phyloP scores from a whole-genome alignment of 2,797 vertebrate species.

The Champsocephalus gunnari region DNA sequence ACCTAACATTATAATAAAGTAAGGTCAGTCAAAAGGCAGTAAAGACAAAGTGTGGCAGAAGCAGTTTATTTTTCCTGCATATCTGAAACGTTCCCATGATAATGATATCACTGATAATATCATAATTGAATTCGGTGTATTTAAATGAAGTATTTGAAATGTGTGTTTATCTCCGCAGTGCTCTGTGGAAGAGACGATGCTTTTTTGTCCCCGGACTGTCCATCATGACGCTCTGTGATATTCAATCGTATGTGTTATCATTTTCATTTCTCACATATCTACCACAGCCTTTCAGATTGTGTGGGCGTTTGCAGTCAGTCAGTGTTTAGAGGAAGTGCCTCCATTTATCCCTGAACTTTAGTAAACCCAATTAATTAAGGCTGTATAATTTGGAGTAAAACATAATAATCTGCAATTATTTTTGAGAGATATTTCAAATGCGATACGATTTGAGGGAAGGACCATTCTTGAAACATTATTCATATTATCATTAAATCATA shows the following conservation, averaged over 20 bases:
- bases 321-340: conserved; percentile 38
- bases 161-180: conserved; percentile 49
- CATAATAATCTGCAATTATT: too few relatives aligned
- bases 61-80: conserved; percentile 24
- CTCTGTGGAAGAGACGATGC: conserved; percentile 30
- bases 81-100: conserved; percentile 35
- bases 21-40: conserved; percentile 39
- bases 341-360: conserved; percentile 10
- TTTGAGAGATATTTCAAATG: too few relatives aligned
- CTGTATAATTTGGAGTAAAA: too few relatives aligned
- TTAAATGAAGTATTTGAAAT: conserved; percentile 55
- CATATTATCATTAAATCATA: too few relatives aligned
- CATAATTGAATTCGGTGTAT: conserved; percentile 65
- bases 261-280: conserved; percentile 53
- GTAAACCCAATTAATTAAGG: neutral
- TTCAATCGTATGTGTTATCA: conserved; percentile 54
- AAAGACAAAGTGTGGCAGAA: conserved; percentile 8
- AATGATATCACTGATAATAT: conserved; percentile 54
- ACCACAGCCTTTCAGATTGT: conserved; percentile 39
- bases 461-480: too few relatives aligned
- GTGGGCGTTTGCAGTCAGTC: conserved; percentile 37
- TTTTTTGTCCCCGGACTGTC: conserved; percentile 60
- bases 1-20: conserved; percentile 24
- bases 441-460: too few relatives aligned
- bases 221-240: conserved; percentile 40